phyloP scores from a whole-genome alignment of 1,140 invertebrate species.

The Drosophila lacertosa region DNA sequence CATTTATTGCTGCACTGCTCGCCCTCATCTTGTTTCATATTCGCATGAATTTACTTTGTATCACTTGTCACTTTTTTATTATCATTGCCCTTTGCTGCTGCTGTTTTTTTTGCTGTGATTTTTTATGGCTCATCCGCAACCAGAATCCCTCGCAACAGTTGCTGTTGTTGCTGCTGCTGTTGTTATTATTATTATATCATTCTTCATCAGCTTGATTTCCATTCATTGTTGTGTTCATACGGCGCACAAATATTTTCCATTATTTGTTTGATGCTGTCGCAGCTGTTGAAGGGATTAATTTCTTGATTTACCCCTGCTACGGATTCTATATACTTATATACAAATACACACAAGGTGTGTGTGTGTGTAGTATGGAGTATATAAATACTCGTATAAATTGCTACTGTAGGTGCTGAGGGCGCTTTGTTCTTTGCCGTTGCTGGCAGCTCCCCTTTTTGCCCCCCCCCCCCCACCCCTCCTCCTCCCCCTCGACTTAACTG shows the following conservation, averaged over 20 bases:
- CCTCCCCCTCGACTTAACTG: constrained; percentile 34
- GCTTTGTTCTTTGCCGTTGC: constrained; percentile 63
- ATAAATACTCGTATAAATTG: background rate
- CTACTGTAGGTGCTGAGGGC: constrained; percentile 21
- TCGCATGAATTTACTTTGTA: constrained; percentile 82
- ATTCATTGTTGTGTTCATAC: constrained; percentile 78
- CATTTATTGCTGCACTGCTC: constrained; percentile 60
- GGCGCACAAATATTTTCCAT: constrained; percentile 71
- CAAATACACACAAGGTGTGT: no score
- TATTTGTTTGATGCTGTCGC: constrained; percentile 75
- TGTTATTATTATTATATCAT: constrained; percentile 81
- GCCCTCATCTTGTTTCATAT: constrained; percentile 61
- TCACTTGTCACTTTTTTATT: constrained; percentile 82
- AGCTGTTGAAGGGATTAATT: constrained; percentile 81
- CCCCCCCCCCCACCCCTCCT: background rate
- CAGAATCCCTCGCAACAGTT: constrained; percentile 39
- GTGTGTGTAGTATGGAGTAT: no score
- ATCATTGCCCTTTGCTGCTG: constrained; percentile 48
- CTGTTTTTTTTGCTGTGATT: constrained; percentile 57
- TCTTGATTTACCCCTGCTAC: constrained; percentile 76
- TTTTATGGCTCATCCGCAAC: constrained; percentile 72
- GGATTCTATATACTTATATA: constrained; percentile 21
- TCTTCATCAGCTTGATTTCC: constrained; percentile 79
- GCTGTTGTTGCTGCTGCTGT: constrained; percentile 32
- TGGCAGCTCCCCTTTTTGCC: background rate